These are phyloP conservation scores for Phorcus lineatus DNA, from an alignment of 2,888 invertebrate species.

Conservation along the genomic window DNA sequence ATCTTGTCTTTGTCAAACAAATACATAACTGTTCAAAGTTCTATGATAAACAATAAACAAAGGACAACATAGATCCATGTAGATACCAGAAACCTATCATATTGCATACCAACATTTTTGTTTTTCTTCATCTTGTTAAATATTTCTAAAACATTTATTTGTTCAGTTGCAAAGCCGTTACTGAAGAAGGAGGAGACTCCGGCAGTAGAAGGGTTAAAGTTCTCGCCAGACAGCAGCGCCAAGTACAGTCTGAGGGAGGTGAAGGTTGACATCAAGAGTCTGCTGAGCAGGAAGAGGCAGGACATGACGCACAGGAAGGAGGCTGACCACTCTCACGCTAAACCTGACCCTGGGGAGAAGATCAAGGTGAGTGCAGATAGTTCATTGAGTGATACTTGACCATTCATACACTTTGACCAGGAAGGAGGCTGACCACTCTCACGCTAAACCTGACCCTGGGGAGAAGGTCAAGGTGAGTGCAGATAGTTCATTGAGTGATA, in stretches of 20 bases:
- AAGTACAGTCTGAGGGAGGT: constrained; percentile 37
- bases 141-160: too few species aligned
- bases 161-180: not conserved
- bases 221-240: constrained; percentile 26
- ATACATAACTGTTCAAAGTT: too few species aligned
- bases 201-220: constrained; percentile 12
- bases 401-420: too few species aligned
- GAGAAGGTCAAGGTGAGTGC: constrained; percentile 2
- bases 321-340: constrained; percentile 49
- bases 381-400: not conserved
- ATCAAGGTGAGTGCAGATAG: not conserved
- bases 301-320: constrained; percentile 41
- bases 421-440: constrained; percentile 46
- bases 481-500: not conserved
- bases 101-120: too few species aligned
- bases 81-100: too few species aligned
- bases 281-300: constrained; percentile 44
- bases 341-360: not conserved
- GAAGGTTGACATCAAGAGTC: constrained; percentile 51
- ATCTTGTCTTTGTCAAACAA: too few species aligned
- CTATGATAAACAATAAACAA: too few species aligned
- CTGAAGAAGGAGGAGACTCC: not conserved
- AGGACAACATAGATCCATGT: too few species aligned
- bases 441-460: constrained; percentile 31
- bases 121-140: too few species aligned